These are phyloP conservation scores for Penaeus chinensis DNA, from an alignment of 1,140 invertebrate genomes.

Conservation along the genomic window DNA sequence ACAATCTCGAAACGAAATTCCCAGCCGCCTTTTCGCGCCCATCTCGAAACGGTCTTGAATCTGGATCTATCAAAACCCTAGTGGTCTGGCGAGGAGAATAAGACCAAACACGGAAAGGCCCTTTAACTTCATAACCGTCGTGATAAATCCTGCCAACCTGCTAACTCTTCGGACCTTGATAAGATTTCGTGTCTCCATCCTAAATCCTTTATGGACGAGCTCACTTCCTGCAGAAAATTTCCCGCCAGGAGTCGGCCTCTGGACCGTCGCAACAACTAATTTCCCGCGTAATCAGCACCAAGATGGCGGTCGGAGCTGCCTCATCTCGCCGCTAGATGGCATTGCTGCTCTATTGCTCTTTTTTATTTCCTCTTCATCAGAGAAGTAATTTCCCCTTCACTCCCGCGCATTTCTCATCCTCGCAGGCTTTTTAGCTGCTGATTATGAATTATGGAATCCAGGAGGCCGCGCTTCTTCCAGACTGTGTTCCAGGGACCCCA, in stretches of 20 bases:
- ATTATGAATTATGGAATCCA: slow-evolving; percentile 60
- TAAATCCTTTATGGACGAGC: slow-evolving; percentile 40
- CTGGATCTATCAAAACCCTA: background rate
- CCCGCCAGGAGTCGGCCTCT: slow-evolving; percentile 18
- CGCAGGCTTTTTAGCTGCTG: slow-evolving; percentile 53
- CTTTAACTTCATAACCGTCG: slow-evolving; percentile 46
- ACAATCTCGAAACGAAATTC: no score
- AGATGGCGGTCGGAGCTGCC: slow-evolving; percentile 44
- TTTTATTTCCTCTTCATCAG: slow-evolving; percentile 57
- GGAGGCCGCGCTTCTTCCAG: slow-evolving; percentile 28
- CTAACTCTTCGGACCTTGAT: slow-evolving; percentile 29
- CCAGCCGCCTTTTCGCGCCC: no score
- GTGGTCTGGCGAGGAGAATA: slow-evolving; percentile 24
- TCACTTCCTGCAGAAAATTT: slow-evolving; percentile 47
- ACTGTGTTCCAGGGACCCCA: slow-evolving; percentile 23
- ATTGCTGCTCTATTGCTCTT: slow-evolving; percentile 47
- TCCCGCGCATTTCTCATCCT: slow-evolving; percentile 56
- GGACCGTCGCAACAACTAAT: slow-evolving; percentile 54
- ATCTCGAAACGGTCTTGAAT: no score
- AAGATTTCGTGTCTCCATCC: slow-evolving; percentile 29
- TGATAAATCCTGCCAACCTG: slow-evolving; percentile 44
- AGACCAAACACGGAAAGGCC: slow-evolving; percentile 42
- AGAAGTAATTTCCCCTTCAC: slow-evolving; percentile 51
- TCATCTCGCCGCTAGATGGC: slow-evolving; percentile 54
- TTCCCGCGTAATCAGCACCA: slow-evolving; percentile 61